Percentiles rank a stretch among this genome's conserved stretches.
Conservation (phyloP, 2,888 invertebrate species). For the Chalcis sispes region DNA sequence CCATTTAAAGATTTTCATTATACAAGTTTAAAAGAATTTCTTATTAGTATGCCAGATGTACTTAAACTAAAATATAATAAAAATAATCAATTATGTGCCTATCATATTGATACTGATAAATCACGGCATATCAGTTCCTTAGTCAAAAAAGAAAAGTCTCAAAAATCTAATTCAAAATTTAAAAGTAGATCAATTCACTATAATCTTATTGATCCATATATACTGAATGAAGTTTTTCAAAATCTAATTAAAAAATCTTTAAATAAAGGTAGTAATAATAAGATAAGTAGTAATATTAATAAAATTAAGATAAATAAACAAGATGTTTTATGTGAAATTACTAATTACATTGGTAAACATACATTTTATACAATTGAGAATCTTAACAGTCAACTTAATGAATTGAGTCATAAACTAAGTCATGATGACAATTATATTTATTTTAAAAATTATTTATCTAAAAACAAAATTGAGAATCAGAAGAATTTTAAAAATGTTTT, state of each 20-base stretch:
- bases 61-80: conserved; percentile 7
- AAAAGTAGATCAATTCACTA: neutral
- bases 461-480: neutral
- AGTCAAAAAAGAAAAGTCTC: conserved; percentile 20
- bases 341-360: neutral
- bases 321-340: conserved; percentile 31
- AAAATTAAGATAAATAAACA: conserved; percentile 17
- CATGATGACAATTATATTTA: conserved; percentile 36
- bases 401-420: conserved; percentile 32
- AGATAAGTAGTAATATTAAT: neutral
- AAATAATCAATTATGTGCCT: conserved; percentile 30
- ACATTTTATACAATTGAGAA: conserved; percentile 25
- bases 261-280: neutral
- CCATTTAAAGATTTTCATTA: conserved; percentile 47
- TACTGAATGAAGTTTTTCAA: conserved; percentile 32
- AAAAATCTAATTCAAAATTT: neutral
- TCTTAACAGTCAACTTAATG: conserved; percentile 41
- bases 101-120: conserved; percentile 36
- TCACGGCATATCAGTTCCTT: conserved; percentile 42
- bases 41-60: conserved; percentile 40
- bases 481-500: too few relatives aligned
- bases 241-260: neutral
- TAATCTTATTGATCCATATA: conserved; percentile 23
- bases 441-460: conserved; percentile 19
- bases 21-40: conserved; percentile 46